Conservation (phyloP, 2,888 invertebrate species). For the Chaetoderma sp. region DNA sequence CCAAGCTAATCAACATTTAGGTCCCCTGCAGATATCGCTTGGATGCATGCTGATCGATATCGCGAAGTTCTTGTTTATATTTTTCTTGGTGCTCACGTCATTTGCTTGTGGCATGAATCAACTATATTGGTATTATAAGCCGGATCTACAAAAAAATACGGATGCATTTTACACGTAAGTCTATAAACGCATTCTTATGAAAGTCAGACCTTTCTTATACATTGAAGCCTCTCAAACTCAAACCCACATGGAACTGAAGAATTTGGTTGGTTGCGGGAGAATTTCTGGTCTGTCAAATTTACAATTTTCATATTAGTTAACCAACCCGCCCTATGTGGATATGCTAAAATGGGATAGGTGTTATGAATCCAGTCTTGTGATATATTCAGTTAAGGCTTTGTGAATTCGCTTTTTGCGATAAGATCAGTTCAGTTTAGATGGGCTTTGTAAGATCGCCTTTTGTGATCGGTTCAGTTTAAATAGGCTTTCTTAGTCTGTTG, state of each 20-base stretch:
- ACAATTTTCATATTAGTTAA: background rate
- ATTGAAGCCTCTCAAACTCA: too few species aligned
- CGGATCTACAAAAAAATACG: conserved; percentile 37
- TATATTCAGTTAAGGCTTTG: too few species aligned
- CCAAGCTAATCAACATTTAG: conserved; percentile 73
- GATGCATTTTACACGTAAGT: conserved; percentile 59
- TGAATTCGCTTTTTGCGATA: too few species aligned
- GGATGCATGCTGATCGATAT: conserved; percentile 75
- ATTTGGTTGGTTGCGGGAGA: too few species aligned
- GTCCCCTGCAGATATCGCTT: conserved; percentile 72
- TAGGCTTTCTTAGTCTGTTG: too few species aligned
- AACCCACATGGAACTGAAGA: too few species aligned
- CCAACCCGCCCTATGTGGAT: background rate
- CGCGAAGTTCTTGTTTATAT: conserved; percentile 73
- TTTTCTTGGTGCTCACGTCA: conserved; percentile 71
- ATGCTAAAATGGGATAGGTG: background rate
- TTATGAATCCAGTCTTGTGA: too few species aligned
- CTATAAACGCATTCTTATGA: background rate
- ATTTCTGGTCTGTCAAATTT: background rate
- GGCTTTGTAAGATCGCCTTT: too few species aligned
- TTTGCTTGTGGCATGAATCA: conserved; percentile 81
- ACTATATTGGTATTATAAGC: conserved; percentile 72
- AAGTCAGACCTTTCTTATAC: background rate
- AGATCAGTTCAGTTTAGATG: too few species aligned
- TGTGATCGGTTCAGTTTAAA: too few species aligned